Evolutionary conservation across 2,888 invertebrate genomes (phyloP).

Genomic region (Vanessa cardui): DNA sequence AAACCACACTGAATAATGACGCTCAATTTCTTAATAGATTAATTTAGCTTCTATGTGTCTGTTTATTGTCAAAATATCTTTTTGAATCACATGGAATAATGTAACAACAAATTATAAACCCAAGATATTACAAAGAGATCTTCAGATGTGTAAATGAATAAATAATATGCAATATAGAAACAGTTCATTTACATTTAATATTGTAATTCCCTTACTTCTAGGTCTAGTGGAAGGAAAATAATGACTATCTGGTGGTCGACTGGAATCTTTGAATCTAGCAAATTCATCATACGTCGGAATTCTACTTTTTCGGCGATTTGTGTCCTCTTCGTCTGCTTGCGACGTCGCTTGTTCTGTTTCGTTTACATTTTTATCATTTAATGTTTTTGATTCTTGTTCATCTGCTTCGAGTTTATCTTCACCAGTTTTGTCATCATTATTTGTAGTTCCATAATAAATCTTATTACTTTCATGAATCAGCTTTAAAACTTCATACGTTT

Average conservation of each 20-base stretch:
- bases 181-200: not conserved
- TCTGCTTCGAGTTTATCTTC: not conserved
- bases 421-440: not conserved
- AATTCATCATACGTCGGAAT: constrained; percentile 58
- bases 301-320: constrained; percentile 42
- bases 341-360: not conserved
- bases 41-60: too few relatives aligned
- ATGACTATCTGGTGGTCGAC: constrained; percentile 57
- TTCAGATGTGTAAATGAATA: too few relatives aligned
- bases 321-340: constrained; percentile 11
- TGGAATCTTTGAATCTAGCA: constrained; percentile 51
- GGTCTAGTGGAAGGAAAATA: constrained; percentile 45
- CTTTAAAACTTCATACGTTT: too few relatives aligned
- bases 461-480: not conserved
- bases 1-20: too few relatives aligned
- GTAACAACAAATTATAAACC: too few relatives aligned
- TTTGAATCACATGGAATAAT: too few relatives aligned
- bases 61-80: too few relatives aligned
- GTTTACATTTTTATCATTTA: not conserved
- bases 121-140: too few relatives aligned
- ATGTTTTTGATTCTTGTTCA: not conserved
- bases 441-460: not conserved
- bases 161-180: not conserved
- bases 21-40: too few relatives aligned
- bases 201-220: constrained; percentile 30